Conservation (phyloP, 2,113 vertebrate species). For the Mohoua ochrocephala region DNA sequence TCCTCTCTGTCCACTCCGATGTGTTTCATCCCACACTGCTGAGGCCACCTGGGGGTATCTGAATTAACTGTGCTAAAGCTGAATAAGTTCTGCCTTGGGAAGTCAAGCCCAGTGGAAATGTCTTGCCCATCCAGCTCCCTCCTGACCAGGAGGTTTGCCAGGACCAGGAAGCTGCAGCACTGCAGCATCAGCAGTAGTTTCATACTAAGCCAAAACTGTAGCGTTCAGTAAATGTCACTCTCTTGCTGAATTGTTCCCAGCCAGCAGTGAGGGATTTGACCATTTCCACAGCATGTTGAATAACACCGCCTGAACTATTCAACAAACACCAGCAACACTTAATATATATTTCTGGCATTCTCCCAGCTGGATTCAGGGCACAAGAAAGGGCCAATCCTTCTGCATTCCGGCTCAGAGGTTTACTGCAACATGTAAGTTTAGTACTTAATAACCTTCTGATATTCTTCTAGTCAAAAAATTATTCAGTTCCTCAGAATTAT, state of each 20-base stretch:
- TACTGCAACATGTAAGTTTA: neutral
- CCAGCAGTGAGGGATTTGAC: conserved; percentile 14
- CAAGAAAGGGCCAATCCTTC: neutral
- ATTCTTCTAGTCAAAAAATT: neutral
- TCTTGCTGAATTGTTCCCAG: neutral
- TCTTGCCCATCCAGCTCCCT: neutral
- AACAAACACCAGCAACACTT: conserved; percentile 27
- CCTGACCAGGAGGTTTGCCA: neutral
- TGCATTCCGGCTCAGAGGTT: neutral
- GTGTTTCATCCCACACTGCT: neutral
- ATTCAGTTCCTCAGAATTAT: neutral
- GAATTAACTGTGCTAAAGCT: neutral
- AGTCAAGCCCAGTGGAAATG: neutral
- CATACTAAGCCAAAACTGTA: neutral
- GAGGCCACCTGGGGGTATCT: neutral
- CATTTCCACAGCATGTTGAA: conserved; percentile 29
- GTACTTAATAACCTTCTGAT: neutral
- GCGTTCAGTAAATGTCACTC: neutral
- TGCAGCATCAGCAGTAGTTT: neutral
- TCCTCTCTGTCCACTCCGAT: neutral
- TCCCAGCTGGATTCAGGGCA: conserved; percentile 8
- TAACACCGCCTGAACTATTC: neutral
- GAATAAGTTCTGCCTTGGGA: neutral
- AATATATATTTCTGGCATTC: conserved; percentile 8
- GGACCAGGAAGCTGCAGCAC: neutral